Evolutionary conservation across 1,140 invertebrate genomes (phyloP).

Genomic region (Berghia stephanieae): DNA sequence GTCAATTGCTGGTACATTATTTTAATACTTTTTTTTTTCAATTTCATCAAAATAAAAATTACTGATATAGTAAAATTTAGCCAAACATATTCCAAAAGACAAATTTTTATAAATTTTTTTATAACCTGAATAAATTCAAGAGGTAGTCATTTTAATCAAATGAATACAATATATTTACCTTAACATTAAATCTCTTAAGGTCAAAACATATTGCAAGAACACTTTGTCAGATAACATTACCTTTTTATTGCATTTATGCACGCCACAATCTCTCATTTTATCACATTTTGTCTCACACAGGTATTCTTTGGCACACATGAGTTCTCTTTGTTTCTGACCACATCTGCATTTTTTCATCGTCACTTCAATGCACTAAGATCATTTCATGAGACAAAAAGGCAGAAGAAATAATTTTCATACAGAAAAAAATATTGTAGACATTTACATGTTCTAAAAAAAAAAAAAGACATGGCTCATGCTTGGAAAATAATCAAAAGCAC

Average conservation of each 20-base stretch:
- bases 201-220: background rate
- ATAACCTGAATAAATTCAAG: background rate
- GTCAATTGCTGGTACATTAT: too few species aligned
- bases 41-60: too few species aligned
- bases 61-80: too few species aligned
- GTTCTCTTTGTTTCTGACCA: slow-evolving; percentile 80
- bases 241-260: slow-evolving; percentile 89
- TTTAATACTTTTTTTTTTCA: too few species aligned
- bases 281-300: slow-evolving; percentile 91
- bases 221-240: slow-evolving; percentile 61
- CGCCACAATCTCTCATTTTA: slow-evolving; percentile 81
- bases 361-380: slow-evolving; percentile 78
- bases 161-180: background rate
- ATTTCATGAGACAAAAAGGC: too few species aligned
- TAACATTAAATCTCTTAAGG: background rate
- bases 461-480: too few species aligned
- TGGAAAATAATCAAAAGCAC: too few species aligned
- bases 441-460: too few species aligned
- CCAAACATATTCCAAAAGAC: too few species aligned
- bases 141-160: slow-evolving; percentile 12
- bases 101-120: too few species aligned
- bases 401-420: too few species aligned
- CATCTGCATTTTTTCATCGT: slow-evolving; percentile 85
- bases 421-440: too few species aligned
- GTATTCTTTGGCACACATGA: slow-evolving; percentile 88